Evolutionary conservation across 2,113 vertebrate genomes (phyloP), one percentile per base, ranked within the genome.

Genomic region (Aspiorhynchus laticeps): DNA sequence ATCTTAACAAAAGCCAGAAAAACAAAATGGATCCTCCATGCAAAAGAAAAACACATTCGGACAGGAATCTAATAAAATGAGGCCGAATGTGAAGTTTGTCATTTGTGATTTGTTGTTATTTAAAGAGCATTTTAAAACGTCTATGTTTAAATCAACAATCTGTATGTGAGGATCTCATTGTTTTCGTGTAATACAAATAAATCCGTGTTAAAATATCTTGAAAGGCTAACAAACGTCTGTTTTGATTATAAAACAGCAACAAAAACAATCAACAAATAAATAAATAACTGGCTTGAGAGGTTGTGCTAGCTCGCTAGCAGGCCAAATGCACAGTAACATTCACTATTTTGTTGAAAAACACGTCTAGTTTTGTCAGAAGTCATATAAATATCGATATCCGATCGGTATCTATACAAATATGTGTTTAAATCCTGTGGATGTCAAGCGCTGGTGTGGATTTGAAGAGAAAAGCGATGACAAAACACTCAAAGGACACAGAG

Each of bases 231-330:
- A 19, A 9, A 17, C 17, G 28, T 74, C 82, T 56, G 9, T 74
- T 84, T n/a, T 36, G 31, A 74, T 56, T 4, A 38, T n/a, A 15
- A 36, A 5, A n/a, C 69, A 21, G 67, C 28, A 74, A 74, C 82
- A 84, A 84, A 84, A 84, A 84, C 82, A 84, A 84, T 41, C 31
- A 24, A 51, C 14, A 84, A 74, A 84, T 84, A 84, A 84, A 84
- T 84, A 84, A 74, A 84, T 84, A 84, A 84, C 31, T 84, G 82
- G 15, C 33, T 61, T 84, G 48, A 26, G 31, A 74, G 81, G 28
- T n/a, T 51, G 65, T 84, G 82, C 82, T 84, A 84, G 21, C 82
- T 74, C 82, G 82, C 82, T 84, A 84, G 69, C 82, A 84, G 82
- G 82, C 82, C 82, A 84, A 80, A 84, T 84, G 48, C 14, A 59